A percentile compares a stretch with the other conserved stretches of the same genome.
Evolutionary conservation across 1,140 invertebrate species (phyloP).

Genomic region (Papilio dardanus): DNA sequence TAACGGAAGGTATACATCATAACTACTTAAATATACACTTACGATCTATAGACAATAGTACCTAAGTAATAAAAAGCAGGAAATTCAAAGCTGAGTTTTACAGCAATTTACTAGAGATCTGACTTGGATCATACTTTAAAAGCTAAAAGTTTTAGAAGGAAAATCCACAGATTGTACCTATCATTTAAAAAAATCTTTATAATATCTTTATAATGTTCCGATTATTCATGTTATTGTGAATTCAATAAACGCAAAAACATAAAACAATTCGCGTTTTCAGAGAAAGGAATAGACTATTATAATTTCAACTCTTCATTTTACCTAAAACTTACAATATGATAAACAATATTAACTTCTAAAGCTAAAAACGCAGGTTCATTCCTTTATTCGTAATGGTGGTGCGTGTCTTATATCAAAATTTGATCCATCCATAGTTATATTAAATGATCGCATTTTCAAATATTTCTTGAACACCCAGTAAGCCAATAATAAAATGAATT

Average conservation of each 20-base stretch:
- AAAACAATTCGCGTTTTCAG: too few species aligned
- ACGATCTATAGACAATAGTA: not conserved
- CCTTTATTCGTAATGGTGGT: not conserved
- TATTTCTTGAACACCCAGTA: slow-evolving; percentile 19
- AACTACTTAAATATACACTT: not conserved
- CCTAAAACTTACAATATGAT: too few species aligned
- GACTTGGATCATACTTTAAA: not conserved
- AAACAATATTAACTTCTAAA: not conserved
- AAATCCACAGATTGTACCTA: not conserved
- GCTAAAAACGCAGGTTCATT: not conserved
- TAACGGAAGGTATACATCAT: not conserved
- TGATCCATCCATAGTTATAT: not conserved
- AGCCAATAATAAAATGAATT: not conserved
- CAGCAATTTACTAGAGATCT: not conserved
- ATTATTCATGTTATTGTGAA: too few species aligned
- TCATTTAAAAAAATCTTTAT: not conserved
- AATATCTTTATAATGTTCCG: too few species aligned
- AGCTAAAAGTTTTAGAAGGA: not conserved
- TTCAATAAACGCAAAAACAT: too few species aligned
- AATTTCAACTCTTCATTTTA: too few species aligned
- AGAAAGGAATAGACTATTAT: too few species aligned
- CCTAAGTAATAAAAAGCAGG: not conserved
- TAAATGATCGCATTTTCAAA: not conserved
- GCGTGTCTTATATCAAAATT: not conserved
- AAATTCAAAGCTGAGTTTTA: not conserved